Conservation (phyloP, 1,140 invertebrate genomes). For the Drosophila baimaii region DNA sequence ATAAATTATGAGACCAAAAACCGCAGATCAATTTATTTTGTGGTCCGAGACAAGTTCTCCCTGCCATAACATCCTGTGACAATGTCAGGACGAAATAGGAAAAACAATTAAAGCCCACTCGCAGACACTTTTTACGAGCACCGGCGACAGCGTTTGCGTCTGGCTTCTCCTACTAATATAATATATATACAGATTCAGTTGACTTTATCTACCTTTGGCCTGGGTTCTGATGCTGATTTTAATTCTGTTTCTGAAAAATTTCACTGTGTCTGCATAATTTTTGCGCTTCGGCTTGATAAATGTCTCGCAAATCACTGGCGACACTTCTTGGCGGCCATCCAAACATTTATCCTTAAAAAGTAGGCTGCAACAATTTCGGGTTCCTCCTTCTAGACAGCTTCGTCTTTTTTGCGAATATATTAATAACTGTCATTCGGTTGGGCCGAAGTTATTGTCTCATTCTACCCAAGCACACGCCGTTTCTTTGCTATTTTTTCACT, state of each 20-base stretch:
- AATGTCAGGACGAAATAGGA: slow-evolving; percentile 38
- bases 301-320: slow-evolving; percentile 71
- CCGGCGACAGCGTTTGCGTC: slow-evolving; percentile 41
- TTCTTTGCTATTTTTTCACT: slow-evolving; percentile 55
- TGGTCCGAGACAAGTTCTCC: slow-evolving; percentile 57
- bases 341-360: slow-evolving; percentile 52
- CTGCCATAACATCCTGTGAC: slow-evolving; percentile 24
- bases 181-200: slow-evolving; percentile 18
- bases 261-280: slow-evolving; percentile 50
- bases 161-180: slow-evolving; percentile 6
- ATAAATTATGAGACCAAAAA: slow-evolving; percentile 74
- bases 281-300: slow-evolving; percentile 62
- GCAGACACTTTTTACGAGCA: slow-evolving; percentile 64
- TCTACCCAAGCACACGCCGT: slow-evolving; percentile 16
- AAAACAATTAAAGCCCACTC: slow-evolving; percentile 77
- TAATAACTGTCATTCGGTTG: slow-evolving; percentile 73
- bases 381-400: slow-evolving; percentile 7
- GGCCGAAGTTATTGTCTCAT: slow-evolving; percentile 38
- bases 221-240: slow-evolving; percentile 18
- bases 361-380: slow-evolving; percentile 57
- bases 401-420: slow-evolving; percentile 38
- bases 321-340: slow-evolving; percentile 73
- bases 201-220: slow-evolving; percentile 74
- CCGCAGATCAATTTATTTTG: slow-evolving; percentile 81
- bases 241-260: slow-evolving; percentile 45